Evolutionary conservation across 2,888 invertebrate genomes (phyloP).

Genomic region (Dynastes maya): DNA sequence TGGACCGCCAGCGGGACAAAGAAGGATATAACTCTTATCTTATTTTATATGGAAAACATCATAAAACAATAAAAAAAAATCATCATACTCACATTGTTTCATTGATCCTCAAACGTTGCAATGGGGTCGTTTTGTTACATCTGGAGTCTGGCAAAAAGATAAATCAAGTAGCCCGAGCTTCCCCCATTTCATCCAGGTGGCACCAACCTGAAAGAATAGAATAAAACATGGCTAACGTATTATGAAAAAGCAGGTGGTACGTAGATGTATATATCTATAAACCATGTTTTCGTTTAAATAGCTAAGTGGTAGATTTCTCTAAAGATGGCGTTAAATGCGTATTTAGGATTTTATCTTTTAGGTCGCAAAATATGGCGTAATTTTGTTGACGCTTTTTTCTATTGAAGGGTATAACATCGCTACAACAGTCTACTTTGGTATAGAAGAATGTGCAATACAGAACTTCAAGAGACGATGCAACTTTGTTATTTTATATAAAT

Average conservation of each 20-base stretch:
- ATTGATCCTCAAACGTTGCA: neutral
- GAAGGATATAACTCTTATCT: conserved; percentile 27
- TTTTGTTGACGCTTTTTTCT: neutral
- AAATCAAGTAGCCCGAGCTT: neutral
- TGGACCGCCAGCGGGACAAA: conserved; percentile 39
- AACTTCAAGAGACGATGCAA: neutral
- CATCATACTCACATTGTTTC: neutral
- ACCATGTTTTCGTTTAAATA: no score
- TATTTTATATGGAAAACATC: neutral
- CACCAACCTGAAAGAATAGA: neutral
- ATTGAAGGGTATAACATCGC: no score
- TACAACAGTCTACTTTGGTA: no score
- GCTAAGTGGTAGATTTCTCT: no score
- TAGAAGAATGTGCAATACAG: neutral
- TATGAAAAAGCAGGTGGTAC: no score
- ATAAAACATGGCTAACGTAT: neutral
- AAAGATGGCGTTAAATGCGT: no score
- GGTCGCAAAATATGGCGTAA: neutral
- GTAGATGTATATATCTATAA: no score
- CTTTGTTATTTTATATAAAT: neutral
- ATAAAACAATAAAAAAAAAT: neutral
- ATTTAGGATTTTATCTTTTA: neutral
- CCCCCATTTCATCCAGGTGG: neutral
- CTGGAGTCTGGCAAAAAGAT: neutral
- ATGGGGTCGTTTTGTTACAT: no score